Percentiles rank a stretch among this genome's conserved stretches.
These are phyloP conservation scores for Alfaro cultratus DNA, from an alignment of 2,797 vertebrate genomes.

Conservation along the genomic window DNA sequence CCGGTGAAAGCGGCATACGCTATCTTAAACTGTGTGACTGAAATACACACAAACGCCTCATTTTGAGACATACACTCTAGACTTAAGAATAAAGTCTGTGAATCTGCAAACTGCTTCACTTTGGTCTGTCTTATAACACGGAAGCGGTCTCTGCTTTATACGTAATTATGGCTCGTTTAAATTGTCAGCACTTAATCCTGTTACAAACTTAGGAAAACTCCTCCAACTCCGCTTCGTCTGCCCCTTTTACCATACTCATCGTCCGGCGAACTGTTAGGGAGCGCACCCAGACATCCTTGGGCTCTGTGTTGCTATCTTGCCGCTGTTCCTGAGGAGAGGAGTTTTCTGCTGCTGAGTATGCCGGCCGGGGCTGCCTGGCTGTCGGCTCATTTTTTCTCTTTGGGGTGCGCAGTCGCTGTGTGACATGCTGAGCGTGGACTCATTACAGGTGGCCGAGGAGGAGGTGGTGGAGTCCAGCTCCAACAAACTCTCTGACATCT, in stretches of 20 bases:
- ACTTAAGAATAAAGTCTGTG: not conserved
- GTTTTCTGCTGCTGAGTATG: constrained; percentile 5
- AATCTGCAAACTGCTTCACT: not conserved
- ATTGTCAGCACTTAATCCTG: not conserved
- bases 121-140: not conserved
- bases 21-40: not conserved
- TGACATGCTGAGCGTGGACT: constrained; percentile 81
- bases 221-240: not conserved
- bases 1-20: not conserved
- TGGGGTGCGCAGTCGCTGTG: not conserved
- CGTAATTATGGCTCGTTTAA: not conserved
- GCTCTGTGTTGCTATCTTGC: not conserved
- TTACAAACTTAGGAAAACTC: not conserved
- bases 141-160: not conserved
- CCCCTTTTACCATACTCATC: not conserved
- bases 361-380: not conserved
- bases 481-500: constrained; percentile 85
- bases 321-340: not conserved
- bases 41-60: not conserved
- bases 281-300: not conserved
- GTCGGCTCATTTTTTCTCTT: not conserved
- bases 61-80: not conserved
- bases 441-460: constrained; percentile 87
- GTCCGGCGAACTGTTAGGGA: not conserved
- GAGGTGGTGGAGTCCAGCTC: constrained; percentile 85